Conservation (phyloP, 35 echinoderm and acorn worm species). For the Anneissia japonica region DNA sequence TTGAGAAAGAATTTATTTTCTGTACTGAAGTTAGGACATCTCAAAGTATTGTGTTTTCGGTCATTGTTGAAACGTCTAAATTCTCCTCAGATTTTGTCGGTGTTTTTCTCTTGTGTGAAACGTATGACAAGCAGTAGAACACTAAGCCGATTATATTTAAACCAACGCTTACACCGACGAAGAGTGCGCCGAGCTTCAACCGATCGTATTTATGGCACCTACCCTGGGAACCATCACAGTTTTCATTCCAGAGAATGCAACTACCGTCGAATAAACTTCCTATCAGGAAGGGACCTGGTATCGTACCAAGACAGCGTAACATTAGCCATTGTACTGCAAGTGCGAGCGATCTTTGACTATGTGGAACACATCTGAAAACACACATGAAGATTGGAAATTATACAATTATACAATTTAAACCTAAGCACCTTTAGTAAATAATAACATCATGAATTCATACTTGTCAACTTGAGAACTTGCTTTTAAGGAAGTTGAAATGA, state of each 20-base stretch:
- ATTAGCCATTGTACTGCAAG: not conserved
- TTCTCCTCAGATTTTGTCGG: not conserved
- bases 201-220: not conserved
- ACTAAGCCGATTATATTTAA: not conserved
- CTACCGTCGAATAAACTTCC: not conserved
- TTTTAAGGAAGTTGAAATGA: no score
- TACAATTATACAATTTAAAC: no score
- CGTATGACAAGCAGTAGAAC: not conserved
- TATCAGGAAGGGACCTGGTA: not conserved
- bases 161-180: not conserved
- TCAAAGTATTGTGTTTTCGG: not conserved
- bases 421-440: no score
- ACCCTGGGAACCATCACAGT: not conserved
- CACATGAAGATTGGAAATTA: not conserved
- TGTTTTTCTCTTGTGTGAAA: not conserved
- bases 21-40: no score
- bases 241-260: not conserved
- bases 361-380: not conserved
- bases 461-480: no score
- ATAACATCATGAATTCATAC: no score
- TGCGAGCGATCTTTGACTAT: not conserved
- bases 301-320: not conserved
- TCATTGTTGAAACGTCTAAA: not conserved
- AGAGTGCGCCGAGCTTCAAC: not conserved
- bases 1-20: no score